Evolutionary conservation across 2,113 vertebrate genomes (phyloP).

Genomic region (Oncorhynchus kisutch): DNA sequence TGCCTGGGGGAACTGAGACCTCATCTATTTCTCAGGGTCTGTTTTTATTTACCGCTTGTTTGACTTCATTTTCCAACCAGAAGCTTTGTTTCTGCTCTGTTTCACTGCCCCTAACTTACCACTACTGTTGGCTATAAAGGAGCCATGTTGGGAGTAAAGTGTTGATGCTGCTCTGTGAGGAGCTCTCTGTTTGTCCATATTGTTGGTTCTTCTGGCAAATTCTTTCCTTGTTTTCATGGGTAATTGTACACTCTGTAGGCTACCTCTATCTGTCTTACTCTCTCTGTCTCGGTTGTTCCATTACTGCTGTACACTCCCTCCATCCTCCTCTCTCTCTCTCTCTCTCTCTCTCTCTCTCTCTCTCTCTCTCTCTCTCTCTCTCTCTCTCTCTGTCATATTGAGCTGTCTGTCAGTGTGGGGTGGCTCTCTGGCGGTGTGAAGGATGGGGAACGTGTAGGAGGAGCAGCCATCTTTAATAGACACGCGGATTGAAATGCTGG

Average conservation of each 20-base stretch:
- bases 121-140: neutral
- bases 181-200: neutral
- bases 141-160: neutral
- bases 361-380: slow-evolving; percentile 6
- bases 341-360: slow-evolving; percentile 27
- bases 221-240: neutral
- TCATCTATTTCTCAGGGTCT: slow-evolving; percentile 48
- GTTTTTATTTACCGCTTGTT: slow-evolving; percentile 53
- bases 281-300: neutral
- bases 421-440: slow-evolving; percentile 64
- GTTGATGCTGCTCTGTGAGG: neutral
- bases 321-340: neutral
- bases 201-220: neutral
- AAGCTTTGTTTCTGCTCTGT: slow-evolving; percentile 37
- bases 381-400: slow-evolving; percentile 53
- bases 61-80: slow-evolving; percentile 40
- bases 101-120: slow-evolving; percentile 24
- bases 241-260: neutral
- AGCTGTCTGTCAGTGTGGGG: slow-evolving; percentile 59
- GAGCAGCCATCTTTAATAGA: slow-evolving; percentile 76
- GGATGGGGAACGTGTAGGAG: slow-evolving; percentile 74
- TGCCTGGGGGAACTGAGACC: slow-evolving; percentile 31
- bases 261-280: neutral
- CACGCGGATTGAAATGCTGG: slow-evolving; percentile 74
- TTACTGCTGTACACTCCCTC: neutral